Evolutionary conservation across 2,888 invertebrate species (phyloP).

Genomic region (Chromoteleia sp.): DNA sequence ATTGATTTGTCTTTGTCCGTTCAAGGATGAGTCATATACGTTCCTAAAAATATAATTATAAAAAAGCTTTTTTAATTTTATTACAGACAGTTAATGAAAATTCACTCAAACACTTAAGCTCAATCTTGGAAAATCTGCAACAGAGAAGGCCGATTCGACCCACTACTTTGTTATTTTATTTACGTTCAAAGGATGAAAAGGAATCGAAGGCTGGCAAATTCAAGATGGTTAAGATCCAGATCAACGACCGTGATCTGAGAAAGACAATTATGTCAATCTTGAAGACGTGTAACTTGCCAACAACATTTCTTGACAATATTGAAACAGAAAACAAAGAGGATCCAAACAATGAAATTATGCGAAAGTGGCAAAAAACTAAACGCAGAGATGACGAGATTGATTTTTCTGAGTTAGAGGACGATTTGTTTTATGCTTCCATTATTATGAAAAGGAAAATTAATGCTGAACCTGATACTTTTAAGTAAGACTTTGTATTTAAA

Average conservation of each 20-base stretch:
- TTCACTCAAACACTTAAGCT: conserved; percentile 58
- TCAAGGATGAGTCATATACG: too few species aligned
- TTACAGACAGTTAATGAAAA: conserved; percentile 63
- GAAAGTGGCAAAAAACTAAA: conserved; percentile 76
- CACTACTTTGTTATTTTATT: conserved; percentile 91
- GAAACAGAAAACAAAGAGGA: conserved; percentile 86
- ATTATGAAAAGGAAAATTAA: conserved; percentile 85
- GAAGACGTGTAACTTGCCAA: conserved; percentile 92
- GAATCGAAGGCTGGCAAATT: conserved; percentile 88
- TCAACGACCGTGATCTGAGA: conserved; percentile 89
- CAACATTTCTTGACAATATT: conserved; percentile 94
- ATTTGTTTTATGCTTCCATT: conserved; percentile 86
- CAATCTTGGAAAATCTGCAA: conserved; percentile 88
- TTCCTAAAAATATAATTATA: too few species aligned
- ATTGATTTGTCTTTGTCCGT: neutral
- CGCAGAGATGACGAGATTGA: conserved; percentile 76
- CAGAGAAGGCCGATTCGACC: conserved; percentile 87
- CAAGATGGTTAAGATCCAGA: conserved; percentile 90
- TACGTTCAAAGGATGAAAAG: conserved; percentile 88
- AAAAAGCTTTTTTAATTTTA: neutral
- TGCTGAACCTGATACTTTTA: conserved; percentile 81
- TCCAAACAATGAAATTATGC: conserved; percentile 73
- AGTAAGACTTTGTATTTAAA: conserved; percentile 71
- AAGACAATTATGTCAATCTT: conserved; percentile 91
- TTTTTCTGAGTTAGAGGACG: conserved; percentile 84